phyloP scores from a whole-genome alignment of 2,797 vertebrate genomes.

The Phataginus tetradactyla region DNA sequence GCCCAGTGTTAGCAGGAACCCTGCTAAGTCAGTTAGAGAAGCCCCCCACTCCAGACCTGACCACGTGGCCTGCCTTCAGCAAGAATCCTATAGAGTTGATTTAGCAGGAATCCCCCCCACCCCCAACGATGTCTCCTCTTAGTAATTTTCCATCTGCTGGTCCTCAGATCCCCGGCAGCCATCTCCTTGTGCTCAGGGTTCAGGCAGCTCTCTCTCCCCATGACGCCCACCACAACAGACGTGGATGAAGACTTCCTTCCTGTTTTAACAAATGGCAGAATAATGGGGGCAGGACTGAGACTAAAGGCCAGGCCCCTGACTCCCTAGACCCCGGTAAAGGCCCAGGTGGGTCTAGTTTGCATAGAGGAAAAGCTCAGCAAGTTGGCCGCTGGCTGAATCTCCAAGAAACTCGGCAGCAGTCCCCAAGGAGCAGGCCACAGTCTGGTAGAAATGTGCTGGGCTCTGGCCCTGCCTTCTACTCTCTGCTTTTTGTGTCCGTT shows the following conservation, averaged over 20 bases:
- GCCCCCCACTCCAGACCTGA: too few relatives aligned
- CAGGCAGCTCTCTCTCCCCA: background rate
- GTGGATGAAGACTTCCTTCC: background rate
- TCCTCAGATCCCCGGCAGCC: background rate
- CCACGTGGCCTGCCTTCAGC: background rate
- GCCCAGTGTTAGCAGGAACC: background rate
- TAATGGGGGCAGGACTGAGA: background rate
- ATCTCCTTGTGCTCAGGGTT: accelerated
- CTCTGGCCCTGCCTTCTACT: background rate
- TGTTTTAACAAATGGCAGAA: background rate
- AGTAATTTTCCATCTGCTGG: too few relatives aligned
- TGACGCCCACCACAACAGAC: background rate
- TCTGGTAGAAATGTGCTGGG: background rate
- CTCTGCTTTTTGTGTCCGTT: background rate
- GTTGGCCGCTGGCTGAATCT: background rate
- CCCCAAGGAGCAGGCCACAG: background rate
- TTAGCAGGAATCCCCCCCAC: background rate
- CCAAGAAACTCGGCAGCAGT: background rate
- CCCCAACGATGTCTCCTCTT: background rate
- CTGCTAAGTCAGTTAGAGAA: background rate
- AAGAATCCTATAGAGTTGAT: background rate
- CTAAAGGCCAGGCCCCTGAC: background rate
- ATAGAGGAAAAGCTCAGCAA: background rate
- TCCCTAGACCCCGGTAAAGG: background rate
- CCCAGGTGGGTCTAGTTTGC: too few relatives aligned